Evolutionary conservation across 2,888 invertebrate genomes (phyloP).

Genomic region (Dendrolimus houi): DNA sequence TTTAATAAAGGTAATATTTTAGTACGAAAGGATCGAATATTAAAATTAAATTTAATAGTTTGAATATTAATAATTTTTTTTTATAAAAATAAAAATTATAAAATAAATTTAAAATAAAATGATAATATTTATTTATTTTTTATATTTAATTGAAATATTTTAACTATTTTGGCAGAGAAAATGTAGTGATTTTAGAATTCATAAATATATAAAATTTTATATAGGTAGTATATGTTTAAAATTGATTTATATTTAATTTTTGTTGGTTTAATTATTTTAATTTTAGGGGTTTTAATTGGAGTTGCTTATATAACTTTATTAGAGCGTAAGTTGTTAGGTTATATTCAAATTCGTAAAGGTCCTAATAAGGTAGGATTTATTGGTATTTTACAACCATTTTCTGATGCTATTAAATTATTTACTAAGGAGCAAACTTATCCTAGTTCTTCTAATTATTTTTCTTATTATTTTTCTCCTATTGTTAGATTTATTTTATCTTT

Average conservation of each 20-base stretch:
- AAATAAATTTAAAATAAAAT: too few species aligned
- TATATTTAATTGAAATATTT: too few species aligned
- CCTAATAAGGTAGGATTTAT: slow-evolving; percentile 81
- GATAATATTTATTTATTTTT: too few species aligned
- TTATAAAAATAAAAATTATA: too few species aligned
- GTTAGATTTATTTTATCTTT: slow-evolving; percentile 77
- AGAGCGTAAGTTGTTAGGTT: slow-evolving; percentile 82
- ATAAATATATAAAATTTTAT: slow-evolving; percentile 71
- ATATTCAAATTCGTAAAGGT: slow-evolving; percentile 84
- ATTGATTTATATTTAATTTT: slow-evolving; percentile 54
- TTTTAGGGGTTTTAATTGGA: slow-evolving; percentile 78
- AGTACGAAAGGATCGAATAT: slow-evolving; percentile 88
- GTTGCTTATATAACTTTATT: slow-evolving; percentile 84
- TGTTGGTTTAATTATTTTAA: slow-evolving; percentile 65
- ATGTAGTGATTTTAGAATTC: slow-evolving; percentile 84
- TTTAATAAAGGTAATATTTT: slow-evolving; percentile 76
- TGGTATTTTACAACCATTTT: slow-evolving; percentile 82
- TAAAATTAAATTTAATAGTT: slow-evolving; percentile 63
- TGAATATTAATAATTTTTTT: too few species aligned
- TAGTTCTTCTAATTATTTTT: slow-evolving; percentile 74
- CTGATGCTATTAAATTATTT: slow-evolving; percentile 85
- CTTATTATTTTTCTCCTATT: slow-evolving; percentile 78
- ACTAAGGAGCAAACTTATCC: slow-evolving; percentile 78
- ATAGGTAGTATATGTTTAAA: slow-evolving; percentile 73
- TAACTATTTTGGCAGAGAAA: slow-evolving; percentile 80